Evolutionary conservation across 2,113 vertebrate species (phyloP), one percentile per base, ranked within the genome.

Genomic region (Zosterops lateralis): DNA sequence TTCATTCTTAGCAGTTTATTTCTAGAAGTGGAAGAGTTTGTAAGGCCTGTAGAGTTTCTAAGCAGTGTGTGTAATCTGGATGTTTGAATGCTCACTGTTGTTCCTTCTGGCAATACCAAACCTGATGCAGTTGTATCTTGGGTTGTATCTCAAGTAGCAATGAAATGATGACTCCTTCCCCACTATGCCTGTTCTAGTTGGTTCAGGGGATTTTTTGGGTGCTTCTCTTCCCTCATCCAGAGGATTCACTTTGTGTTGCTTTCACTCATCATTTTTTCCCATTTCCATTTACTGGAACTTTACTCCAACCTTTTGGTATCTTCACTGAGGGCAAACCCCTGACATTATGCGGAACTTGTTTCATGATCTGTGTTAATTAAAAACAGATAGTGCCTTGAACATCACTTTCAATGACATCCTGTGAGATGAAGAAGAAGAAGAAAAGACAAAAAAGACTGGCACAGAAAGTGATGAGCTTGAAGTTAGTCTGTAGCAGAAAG

Each of bases 131-230:
- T n/a, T 84, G 34, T 70, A 22, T 80, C 29, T 47, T 12, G 20
- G 38, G 15, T 25, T 38, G 38, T 38, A 38, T 38, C 38, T 38
- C 38, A 29, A 1, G 1, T 53, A 74, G 56, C 77, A 77, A 53
- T 56, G 32, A 83, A 68, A 92, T 38, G 3, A 45, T 5, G 4
- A 16, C 6, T 88, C 25, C 51, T 85, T 83, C 68, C 53, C 40
- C 24, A 53, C 24, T 53, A 10, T 53, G 6, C 12, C 8, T 20
- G 1, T 56, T 73, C 25, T 53, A 26, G 11, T 57, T 1, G 0
- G 29, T 40, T 73, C 0, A 4, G 38, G 31, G 18, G 4, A 36
- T 31, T 65, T 67, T 60, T 68, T 60, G 4, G n/a, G 8, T 34
- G 2, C 17, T 84, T 78, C 38, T 72, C 61, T 82, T 84, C 45